Evolutionary conservation across 2,888 invertebrate genomes (phyloP).

Genomic region (Ypsolopha sequella): DNA sequence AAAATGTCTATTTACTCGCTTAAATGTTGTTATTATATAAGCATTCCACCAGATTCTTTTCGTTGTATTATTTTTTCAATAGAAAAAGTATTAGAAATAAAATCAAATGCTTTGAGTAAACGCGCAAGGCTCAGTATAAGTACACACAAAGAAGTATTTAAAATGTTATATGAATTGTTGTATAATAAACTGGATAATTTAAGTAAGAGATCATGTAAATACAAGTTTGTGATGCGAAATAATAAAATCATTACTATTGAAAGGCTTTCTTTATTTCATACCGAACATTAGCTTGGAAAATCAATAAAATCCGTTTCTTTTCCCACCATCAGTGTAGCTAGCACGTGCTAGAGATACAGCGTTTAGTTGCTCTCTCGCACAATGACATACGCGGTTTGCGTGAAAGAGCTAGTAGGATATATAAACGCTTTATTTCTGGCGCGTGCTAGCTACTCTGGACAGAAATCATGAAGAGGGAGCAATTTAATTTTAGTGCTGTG

Average conservation of each 20-base stretch:
- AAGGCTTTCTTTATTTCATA: slow-evolving; percentile 6
- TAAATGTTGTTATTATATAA: slow-evolving; percentile 31
- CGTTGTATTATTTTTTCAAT: not conserved
- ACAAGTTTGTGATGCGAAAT: slow-evolving; percentile 63
- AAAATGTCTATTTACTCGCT: slow-evolving; percentile 13
- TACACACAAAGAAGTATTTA: slow-evolving; percentile 49
- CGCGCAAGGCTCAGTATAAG: slow-evolving; percentile 40
- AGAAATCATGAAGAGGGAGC: too few species aligned
- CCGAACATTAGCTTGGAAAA: too few species aligned
- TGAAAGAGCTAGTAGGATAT: too few species aligned
- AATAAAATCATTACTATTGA: slow-evolving; percentile 54
- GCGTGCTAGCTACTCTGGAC: too few species aligned
- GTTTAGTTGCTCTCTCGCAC: too few species aligned
- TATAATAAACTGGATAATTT: slow-evolving; percentile 49
- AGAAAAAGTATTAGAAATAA: slow-evolving; percentile 4
- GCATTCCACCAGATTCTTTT: slow-evolving; percentile 46
- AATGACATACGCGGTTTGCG: too few species aligned
- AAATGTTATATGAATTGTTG: slow-evolving; percentile 45
- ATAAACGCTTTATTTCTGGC: too few species aligned
- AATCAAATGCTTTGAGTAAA: slow-evolving; percentile 26
- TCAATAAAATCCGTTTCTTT: too few species aligned
- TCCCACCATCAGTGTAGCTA: too few species aligned
- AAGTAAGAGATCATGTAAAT: slow-evolving; percentile 65
- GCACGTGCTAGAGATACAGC: too few species aligned
- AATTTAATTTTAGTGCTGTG: too few species aligned